Conservation (phyloP, 2,797 vertebrate genomes). For the Muscicapa striata region DNA sequence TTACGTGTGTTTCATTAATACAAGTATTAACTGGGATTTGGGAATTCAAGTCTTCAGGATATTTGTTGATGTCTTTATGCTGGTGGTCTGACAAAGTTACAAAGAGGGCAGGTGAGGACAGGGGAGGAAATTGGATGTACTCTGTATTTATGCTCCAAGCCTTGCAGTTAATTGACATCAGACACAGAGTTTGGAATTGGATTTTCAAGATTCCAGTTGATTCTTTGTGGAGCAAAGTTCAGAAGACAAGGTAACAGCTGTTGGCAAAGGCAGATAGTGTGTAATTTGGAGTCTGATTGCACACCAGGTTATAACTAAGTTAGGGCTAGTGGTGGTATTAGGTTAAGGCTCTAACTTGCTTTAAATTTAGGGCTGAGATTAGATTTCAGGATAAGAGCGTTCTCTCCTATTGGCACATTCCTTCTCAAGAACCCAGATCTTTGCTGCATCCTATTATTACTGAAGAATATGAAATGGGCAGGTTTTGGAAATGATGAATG, state of each 20-base stretch:
- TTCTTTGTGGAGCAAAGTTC: background rate
- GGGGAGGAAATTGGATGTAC: background rate
- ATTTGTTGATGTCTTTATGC: background rate
- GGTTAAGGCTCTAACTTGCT: background rate
- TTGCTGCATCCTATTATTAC: background rate
- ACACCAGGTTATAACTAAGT: background rate
- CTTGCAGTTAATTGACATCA: background rate
- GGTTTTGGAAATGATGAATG: background rate
- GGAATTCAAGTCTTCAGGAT: background rate
- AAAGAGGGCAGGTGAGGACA: background rate
- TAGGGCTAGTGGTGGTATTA: background rate
- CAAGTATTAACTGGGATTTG: background rate
- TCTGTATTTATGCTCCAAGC: background rate
- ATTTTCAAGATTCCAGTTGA: background rate
- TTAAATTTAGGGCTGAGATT: background rate
- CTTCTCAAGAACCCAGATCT: background rate
- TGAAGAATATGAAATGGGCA: background rate
- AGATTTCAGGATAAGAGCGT: background rate
- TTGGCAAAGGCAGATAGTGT: background rate
- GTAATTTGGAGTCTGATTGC: background rate
- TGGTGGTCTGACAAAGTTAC: background rate
- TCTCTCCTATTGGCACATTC: background rate
- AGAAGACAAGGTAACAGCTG: background rate
- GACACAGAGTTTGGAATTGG: background rate
- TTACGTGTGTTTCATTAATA: background rate